Conservation (phyloP, 2,113 vertebrate genomes). For the Aepyceros melampus region DNA sequence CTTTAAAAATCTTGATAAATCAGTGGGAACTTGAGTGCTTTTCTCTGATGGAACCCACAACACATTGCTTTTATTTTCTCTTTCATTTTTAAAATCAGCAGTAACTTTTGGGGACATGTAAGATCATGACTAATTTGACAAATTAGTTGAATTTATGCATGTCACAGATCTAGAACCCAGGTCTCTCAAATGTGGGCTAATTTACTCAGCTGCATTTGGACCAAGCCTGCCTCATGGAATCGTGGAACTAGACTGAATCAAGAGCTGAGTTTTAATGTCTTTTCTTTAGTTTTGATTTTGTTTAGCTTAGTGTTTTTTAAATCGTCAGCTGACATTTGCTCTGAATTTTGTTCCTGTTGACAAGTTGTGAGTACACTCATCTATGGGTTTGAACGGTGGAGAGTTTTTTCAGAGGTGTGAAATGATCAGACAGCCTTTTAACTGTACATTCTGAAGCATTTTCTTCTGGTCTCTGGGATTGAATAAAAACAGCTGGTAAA, state of each 20-base stretch:
- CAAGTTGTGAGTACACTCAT: neutral
- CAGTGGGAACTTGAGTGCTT: neutral
- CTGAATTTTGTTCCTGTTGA: constrained; percentile 36
- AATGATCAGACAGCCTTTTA: neutral
- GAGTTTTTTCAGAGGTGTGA: neutral
- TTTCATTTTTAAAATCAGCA: neutral
- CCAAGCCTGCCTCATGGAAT: neutral
- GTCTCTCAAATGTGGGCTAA: neutral
- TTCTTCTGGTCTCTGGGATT: neutral
- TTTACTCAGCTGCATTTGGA: neutral
- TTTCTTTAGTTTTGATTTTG: constrained; percentile 23
- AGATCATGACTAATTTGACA: neutral
- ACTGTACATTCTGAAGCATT: neutral
- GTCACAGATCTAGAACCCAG: neutral
- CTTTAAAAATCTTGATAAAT: constrained; percentile 3
- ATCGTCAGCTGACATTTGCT: neutral
- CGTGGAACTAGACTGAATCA: neutral
- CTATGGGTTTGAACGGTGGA: constrained; percentile 2
- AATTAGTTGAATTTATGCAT: neutral
- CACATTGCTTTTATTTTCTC: neutral
- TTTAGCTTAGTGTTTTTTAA: neutral
- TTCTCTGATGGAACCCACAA: neutral
- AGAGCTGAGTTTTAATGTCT: constrained; percentile 17
- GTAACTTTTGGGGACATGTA: neutral
- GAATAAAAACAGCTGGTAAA: constrained; percentile 23